A percentile compares a stretch with the other conserved stretches of the same genome.
These are phyloP conservation scores for Gephyroberyx darwinii DNA, from an alignment of 2,797 vertebrate species.

Conservation along the genomic window DNA sequence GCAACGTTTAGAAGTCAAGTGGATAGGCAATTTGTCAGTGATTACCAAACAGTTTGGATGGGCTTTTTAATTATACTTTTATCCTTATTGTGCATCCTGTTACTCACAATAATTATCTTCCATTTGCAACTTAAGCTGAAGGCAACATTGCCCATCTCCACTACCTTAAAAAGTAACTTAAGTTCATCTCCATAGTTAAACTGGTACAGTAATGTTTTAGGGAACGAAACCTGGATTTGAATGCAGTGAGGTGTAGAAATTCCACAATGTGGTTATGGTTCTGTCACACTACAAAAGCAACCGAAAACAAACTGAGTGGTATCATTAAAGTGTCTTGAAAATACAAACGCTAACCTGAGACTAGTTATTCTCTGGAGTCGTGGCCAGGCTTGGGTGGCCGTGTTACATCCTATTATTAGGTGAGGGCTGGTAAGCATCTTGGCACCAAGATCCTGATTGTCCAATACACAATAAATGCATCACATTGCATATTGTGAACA, in stretches of 20 bases:
- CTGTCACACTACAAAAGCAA: constrained; percentile 2
- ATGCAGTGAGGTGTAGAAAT: constrained; percentile 7
- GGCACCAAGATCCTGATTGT: constrained; percentile 57
- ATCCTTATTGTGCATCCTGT: background rate
- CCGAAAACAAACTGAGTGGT: background rate
- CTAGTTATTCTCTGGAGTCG: background rate
- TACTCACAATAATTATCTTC: background rate
- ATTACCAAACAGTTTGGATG: constrained; percentile 5
- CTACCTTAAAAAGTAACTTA: background rate
- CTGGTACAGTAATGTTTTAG: background rate
- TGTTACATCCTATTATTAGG: background rate
- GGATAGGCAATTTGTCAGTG: constrained; percentile 5
- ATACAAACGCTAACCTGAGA: background rate
- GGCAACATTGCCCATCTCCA: background rate
- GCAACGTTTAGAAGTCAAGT: constrained; percentile 15
- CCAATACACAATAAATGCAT: constrained; percentile 25
- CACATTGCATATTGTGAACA: background rate
- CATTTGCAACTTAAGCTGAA: constrained; percentile 10
- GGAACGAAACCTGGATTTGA: background rate
- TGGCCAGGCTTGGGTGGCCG: background rate
- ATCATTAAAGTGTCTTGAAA: background rate
- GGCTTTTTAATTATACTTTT: constrained; percentile 7
- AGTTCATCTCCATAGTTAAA: background rate
- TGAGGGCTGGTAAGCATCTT: background rate
- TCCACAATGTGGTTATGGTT: background rate